Percentiles rank a stretch among this genome's conserved stretches.
Evolutionary conservation across 1,140 invertebrate species (phyloP).

Genomic region (Drosophila repletoides): DNA sequence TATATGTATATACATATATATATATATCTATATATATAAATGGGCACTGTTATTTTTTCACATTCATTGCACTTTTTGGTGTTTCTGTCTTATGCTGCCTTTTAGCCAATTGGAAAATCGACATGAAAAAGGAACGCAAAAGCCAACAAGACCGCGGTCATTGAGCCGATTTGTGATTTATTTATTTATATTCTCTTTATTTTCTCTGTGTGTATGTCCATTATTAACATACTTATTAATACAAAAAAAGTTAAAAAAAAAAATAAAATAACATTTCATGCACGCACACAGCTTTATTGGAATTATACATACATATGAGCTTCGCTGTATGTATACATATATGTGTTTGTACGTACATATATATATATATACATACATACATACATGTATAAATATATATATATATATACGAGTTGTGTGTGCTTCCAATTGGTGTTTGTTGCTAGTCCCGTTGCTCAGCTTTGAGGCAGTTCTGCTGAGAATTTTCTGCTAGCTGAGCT

Average conservation of each 20-base stretch:
- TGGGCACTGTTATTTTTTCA: constrained; percentile 48
- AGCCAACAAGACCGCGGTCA: constrained; percentile 26
- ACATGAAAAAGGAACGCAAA: constrained; percentile 27
- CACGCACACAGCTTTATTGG: constrained; percentile 52
- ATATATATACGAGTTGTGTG: constrained; percentile 41
- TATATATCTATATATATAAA: constrained; percentile 37
- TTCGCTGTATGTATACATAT: constrained; percentile 36
- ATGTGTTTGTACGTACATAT: no score
- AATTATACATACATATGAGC: constrained; percentile 55
- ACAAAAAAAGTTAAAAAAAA: constrained; percentile 21
- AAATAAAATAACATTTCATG: constrained; percentile 59
- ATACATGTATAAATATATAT: no score
- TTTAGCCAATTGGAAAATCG: constrained; percentile 35
- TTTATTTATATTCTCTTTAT: constrained; percentile 16
- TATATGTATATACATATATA: constrained; percentile 3
- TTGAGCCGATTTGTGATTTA: constrained; percentile 27
- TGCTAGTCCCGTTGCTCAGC: constrained; percentile 57
- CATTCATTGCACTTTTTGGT: constrained; percentile 58
- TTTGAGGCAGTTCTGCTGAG: constrained; percentile 44
- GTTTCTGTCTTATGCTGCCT: constrained; percentile 36
- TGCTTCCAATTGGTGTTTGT: constrained; percentile 62
- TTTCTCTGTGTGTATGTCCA: constrained; percentile 37
- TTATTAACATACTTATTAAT: constrained; percentile 25
- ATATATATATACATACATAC: no score
- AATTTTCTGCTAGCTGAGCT: constrained; percentile 39